Evolutionary conservation across 2,888 invertebrate genomes (phyloP), one percentile per base, ranked within the genome.

Genomic region (Lithophane semibrunnea): DNA sequence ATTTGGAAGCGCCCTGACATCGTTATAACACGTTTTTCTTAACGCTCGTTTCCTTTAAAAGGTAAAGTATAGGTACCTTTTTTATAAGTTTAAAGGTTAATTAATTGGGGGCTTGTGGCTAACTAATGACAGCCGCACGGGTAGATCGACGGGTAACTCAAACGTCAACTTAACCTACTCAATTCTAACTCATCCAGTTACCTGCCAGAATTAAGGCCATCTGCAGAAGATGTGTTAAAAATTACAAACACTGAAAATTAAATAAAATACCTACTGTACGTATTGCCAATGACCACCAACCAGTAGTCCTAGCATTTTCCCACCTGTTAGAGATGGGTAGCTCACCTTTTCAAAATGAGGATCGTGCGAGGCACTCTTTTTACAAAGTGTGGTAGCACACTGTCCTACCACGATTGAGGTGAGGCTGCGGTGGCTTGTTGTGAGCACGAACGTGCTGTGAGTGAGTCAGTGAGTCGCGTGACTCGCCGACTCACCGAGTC

Each of bases 1-100:
- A 92, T 92, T 93, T 91, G 88, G 86, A 87, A 88, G 77, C 79
- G 72, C 70, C 73, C 80, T 68, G 44, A 65, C 65, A 79, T 67
- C 71, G 84, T 81, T 67, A 47, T 65, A 77, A 81, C 77, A 85
- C 75, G 71, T 77, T 76, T 83, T 60, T 66, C 24, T 37, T 61
- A 9, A 44, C 3, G 70, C 10, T 68, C 24, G 42, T 60, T 54
- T 29, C 10, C 21, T 56, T 75, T 13, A 52, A n/a, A 67, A 44
- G 47, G 13, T 58, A n/a, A 49, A 63, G 21, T 70, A 42, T 0
- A 37, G 37, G 37, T 37, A 42, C 49, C 5, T 67, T 65, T 65
- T 77, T n/a, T 7, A 18, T 54, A 56, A 74, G 54, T 44, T 12
- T 21, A 9, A 13, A 70, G 29, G 7, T 37, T 37, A 37, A 1